phyloP scores from a whole-genome alignment of 2,888 invertebrate species.

The Amblyteles armatorius region DNA sequence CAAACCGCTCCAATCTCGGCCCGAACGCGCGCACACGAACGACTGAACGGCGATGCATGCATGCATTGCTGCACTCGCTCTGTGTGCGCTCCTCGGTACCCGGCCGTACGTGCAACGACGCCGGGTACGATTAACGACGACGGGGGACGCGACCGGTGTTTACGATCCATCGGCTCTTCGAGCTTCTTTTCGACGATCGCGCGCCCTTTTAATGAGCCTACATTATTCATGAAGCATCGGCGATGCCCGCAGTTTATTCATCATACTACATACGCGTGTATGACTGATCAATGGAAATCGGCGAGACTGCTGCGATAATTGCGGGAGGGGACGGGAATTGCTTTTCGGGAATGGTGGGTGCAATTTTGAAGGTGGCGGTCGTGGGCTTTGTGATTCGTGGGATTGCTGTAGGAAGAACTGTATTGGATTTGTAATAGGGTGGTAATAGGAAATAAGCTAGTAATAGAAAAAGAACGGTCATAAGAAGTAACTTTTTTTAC shows the following conservation, averaged over 20 bases:
- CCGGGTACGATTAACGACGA: slow-evolving; percentile 63
- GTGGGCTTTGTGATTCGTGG: not conserved
- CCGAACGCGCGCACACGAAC: not conserved
- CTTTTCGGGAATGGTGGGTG: not conserved
- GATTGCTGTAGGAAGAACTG: not conserved
- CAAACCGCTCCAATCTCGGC: slow-evolving; percentile 44
- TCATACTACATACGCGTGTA: not conserved
- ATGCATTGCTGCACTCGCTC: not conserved
- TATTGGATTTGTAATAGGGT: too few species aligned
- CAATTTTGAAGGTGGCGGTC: not conserved
- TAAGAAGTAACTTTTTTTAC: too few species aligned
- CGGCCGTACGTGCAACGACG: slow-evolving; percentile 48
- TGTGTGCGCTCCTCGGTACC: slow-evolving; percentile 5
- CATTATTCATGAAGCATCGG: slow-evolving; percentile 65
- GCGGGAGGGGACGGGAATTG: not conserved
- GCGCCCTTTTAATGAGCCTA: slow-evolving; percentile 64
- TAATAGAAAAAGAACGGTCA: too few species aligned
- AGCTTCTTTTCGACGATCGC: slow-evolving; percentile 66
- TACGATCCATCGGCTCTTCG: slow-evolving; percentile 65
- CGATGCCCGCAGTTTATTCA: slow-evolving; percentile 42
- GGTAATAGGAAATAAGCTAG: too few species aligned
- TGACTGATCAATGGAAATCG: slow-evolving; percentile 1
- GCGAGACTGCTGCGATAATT: not conserved
- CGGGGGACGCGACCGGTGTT: slow-evolving; percentile 58
- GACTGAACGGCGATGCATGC: not conserved